Evolutionary conservation across 1,140 invertebrate species (phyloP), one percentile per base, ranked within the genome.

Genomic region (Psix sp.): DNA sequence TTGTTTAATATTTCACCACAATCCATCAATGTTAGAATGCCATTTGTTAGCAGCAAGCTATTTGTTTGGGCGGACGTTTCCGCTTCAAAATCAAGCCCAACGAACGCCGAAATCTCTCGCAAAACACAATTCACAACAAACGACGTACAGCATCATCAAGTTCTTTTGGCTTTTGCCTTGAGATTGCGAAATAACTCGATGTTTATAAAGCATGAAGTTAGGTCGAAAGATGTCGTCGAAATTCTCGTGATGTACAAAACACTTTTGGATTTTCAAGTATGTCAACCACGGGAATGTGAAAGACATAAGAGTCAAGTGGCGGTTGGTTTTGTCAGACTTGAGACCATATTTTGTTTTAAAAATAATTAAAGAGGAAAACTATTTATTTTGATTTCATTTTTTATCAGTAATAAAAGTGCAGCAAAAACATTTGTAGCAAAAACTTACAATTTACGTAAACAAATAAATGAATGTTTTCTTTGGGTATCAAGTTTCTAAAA

Each of bases 181-280:
- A 51, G 52, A 68, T 68, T 68, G 65, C 54, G 46, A 59, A 68
- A 68, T 68, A 68, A 68, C 65, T 68, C 39, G 46, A 38, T 59
- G 54, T 59, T 59, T 59, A 59, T 68, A 59, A 59, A 59, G 52
- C 52, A 24, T 31, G 35, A 48, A 56, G 39, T 2, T 16, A 24
- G 33, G 16, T 17, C 14, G 43, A 21, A 48, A 42, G 17, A 3
- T 6, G 5, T 2, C 38, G 24, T 15, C 26, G 63, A 49, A 29
- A 63, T 51, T 63, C 59, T 20, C 24, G 59, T 15, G 11, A 1
- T 13, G 3, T 39, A 20, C 35, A 42, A 45, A 54, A 65, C 26
- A 66, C 17, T 56, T 56, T 18, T 29, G 36, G 43, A 67, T 67
- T 42, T 49, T n/a, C 35, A 49, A 49, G 49, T 49, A 46, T 46